A percentile compares a stretch with the other conserved stretches of the same genome.
phyloP scores from a whole-genome alignment of 2,888 invertebrate species.

The Cephus runcator region DNA sequence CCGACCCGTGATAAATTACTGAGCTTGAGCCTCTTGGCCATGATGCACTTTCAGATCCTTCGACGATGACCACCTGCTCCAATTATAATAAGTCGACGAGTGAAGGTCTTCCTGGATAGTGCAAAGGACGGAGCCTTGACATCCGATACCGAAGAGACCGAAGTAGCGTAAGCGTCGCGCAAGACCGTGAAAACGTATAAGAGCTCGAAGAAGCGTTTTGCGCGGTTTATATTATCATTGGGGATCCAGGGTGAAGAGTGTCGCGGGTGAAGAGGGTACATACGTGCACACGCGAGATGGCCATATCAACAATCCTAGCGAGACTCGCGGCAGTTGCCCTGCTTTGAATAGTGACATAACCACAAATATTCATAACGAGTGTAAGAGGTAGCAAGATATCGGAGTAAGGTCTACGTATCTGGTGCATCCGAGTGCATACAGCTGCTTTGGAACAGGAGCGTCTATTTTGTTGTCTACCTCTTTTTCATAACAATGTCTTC shows the following conservation, averaged over 20 bases:
- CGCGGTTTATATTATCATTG: not conserved
- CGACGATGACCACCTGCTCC: not conserved
- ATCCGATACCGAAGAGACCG: not conserved
- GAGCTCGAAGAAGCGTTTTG: not conserved
- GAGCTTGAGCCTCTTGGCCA: conserved; percentile 58
- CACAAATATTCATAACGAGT: not conserved
- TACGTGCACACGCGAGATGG: not conserved
- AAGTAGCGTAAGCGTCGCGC: not conserved
- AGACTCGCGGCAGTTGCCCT: not conserved
- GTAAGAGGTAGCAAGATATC: not conserved
- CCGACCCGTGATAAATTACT: conserved; percentile 53
- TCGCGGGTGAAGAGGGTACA: not conserved
- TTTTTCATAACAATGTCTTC: not conserved
- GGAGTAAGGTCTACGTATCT: not conserved
- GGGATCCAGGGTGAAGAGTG: not conserved
- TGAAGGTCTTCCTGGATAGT: not conserved
- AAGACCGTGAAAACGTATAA: not conserved
- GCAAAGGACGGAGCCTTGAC: not conserved
- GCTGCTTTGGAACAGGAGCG: not conserved
- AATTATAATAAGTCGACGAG: not conserved
- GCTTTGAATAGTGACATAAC: not conserved
- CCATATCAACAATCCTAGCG: not conserved
- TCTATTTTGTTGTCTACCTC: not conserved
- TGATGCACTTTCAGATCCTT: conserved; percentile 44
- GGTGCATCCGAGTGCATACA: not conserved